Evolutionary conservation across 2,797 vertebrate genomes (phyloP).

Genomic region (Strix occidentalis): DNA sequence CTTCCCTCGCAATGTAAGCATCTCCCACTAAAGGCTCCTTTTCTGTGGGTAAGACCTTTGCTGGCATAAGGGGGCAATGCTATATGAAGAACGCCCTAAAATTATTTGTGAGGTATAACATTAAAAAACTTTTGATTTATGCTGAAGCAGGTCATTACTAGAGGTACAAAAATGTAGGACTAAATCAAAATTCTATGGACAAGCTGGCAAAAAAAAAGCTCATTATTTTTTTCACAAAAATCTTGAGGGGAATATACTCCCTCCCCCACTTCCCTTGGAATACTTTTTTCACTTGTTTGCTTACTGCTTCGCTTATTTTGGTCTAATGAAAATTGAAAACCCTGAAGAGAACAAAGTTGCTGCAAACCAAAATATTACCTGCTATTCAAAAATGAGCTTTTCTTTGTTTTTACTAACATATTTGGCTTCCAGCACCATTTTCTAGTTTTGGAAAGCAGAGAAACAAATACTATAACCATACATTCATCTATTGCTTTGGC

Average conservation of each 20-base stretch:
- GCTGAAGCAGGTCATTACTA: not conserved
- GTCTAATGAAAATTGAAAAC: not conserved
- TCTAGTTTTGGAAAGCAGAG: not conserved
- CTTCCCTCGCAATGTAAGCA: not conserved
- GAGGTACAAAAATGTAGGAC: not conserved
- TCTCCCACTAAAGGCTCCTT: not conserved
- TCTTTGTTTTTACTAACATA: not conserved
- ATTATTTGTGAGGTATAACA: not conserved
- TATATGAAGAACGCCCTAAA: not conserved
- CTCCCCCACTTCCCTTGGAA: not conserved
- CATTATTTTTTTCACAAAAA: not conserved
- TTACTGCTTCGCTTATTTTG: not conserved
- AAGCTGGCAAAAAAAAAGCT: not conserved
- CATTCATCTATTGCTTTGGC: not conserved
- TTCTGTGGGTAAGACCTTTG: not conserved
- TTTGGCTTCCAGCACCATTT: not conserved
- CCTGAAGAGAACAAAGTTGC: not conserved
- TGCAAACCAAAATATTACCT: not conserved
- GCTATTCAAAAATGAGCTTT: not conserved
- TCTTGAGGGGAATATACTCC: not conserved
- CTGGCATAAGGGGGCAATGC: not conserved
- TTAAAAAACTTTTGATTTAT: not conserved
- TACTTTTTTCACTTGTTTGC: not conserved
- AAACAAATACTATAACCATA: not conserved
- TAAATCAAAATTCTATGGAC: not conserved